phyloP scores from a whole-genome alignment of 2,113 vertebrate genomes.

The Romanogobio albipinnatus region DNA sequence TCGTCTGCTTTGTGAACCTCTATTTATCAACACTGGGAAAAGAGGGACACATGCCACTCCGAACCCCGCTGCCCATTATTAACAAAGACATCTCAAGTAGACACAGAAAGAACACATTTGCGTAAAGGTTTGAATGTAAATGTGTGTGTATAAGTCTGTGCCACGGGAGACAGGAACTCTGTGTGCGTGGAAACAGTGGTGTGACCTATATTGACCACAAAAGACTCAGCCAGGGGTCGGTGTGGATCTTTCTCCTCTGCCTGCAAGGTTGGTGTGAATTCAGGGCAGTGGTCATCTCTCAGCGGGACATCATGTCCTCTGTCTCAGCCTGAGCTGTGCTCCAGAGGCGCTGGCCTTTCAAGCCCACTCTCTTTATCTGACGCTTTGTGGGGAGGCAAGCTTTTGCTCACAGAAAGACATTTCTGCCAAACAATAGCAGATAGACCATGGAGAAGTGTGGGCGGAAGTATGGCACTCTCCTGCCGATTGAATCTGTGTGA shows the following conservation, averaged over 20 bases:
- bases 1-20: slow-evolving; percentile 12
- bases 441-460: slow-evolving; percentile 38
- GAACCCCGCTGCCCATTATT: slow-evolving; percentile 39
- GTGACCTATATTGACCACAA: slow-evolving; percentile 40
- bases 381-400: slow-evolving; percentile 37
- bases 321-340: slow-evolving; percentile 26
- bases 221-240: slow-evolving; percentile 32
- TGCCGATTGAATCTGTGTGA: slow-evolving; percentile 30
- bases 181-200: slow-evolving; percentile 22
- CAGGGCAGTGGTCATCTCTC: slow-evolving; percentile 40
- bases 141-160: slow-evolving; percentile 12
- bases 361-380: slow-evolving; percentile 50
- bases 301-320: slow-evolving; percentile 44
- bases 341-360: slow-evolving; percentile 34
- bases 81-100: slow-evolving; percentile 35
- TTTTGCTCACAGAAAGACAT: slow-evolving; percentile 40
- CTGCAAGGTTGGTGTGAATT: neutral
- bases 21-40: slow-evolving; percentile 34
- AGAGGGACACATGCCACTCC: slow-evolving; percentile 40
- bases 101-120: neutral
- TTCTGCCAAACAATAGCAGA: slow-evolving; percentile 45
- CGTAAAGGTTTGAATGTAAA: neutral
- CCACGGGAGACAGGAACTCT: neutral
- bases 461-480: slow-evolving; percentile 32
- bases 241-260: slow-evolving; percentile 19